Conservation (phyloP, 2,797 vertebrate species). For the Poeciliopsis turneri region DNA sequence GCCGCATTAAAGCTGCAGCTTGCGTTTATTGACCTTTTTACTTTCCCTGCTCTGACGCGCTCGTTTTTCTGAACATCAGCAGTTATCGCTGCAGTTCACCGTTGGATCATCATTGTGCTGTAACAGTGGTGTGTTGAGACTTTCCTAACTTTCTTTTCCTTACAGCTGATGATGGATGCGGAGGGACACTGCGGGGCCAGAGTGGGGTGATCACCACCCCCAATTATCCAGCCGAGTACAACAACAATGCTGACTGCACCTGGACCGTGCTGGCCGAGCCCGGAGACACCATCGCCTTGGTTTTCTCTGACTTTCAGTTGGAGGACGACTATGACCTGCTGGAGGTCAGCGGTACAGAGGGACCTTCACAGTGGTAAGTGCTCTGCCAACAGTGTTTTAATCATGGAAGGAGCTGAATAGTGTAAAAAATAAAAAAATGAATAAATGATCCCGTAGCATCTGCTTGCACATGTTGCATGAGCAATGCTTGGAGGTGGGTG, state of each 20-base stretch:
- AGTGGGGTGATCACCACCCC: conserved; percentile 96
- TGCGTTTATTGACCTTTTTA: conserved; percentile 28
- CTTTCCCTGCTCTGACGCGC: neutral
- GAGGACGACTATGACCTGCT: conserved; percentile 96
- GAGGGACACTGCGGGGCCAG: conserved; percentile 94
- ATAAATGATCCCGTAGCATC: neutral
- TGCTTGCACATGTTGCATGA: conserved; percentile 29
- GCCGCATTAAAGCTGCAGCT: conserved; percentile 16
- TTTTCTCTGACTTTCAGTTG: conserved; percentile 96
- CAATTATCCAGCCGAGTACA: conserved; percentile 94
- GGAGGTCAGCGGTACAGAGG: conserved; percentile 96
- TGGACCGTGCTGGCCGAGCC: conserved; percentile 98
- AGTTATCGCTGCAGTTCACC: conserved; percentile 4
- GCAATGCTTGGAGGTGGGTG: conserved; percentile 12
- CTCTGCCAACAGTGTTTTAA: conserved; percentile 16
- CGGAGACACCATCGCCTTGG: conserved; percentile 96
- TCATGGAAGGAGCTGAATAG: conserved; percentile 6
- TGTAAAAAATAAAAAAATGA: neutral
- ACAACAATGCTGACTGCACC: conserved; percentile 97
- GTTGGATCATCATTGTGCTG: conserved; percentile 16
- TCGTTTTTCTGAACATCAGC: neutral
- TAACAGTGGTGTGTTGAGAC: neutral
- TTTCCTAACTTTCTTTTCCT: conserved; percentile 24
- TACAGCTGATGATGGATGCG: conserved; percentile 94
- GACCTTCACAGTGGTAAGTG: conserved; percentile 95